Base-by-base conservation (phyloP, 2,113 vertebrate genomes). In the Boleophthalmus pectinirostris region DNA sequence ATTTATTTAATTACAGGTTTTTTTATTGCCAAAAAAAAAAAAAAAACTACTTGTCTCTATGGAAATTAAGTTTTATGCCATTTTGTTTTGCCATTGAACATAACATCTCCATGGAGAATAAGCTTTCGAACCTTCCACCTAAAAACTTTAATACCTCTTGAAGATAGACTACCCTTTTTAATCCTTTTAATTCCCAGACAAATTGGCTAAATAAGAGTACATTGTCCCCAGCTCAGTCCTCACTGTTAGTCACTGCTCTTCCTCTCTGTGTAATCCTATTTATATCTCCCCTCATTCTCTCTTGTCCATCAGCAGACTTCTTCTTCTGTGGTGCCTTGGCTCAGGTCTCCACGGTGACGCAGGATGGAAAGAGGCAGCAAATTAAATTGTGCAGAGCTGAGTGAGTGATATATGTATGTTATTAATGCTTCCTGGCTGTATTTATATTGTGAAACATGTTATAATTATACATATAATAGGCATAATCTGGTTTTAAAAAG, bases 141-240 rank as follows among this genome's bases (percentile, higher is more conserved):
- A 43, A 43, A 38, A 43, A 11, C 8, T 43, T 43, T 43, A 43
- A 43, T 10, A 43, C 38, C 1, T 6, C 38, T 43, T 43, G 1
- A 43, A 43, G 8, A 43, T 43, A 43, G 38, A 10, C 38, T 10
- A 43, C 8, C 8, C 49, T 51, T 54, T 70, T 69, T 23, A 13
- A 73, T 0, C 0, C 64, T 46, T 16, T 49, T 61, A 18, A 53
- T 73, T 83, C 65, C 6, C 65, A 63, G 45, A 14, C 78, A 76
- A 81, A 66, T 85, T 74, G 73, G 61, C 54, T 12, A 66, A 82
- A 80, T 15, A 51, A 61, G 64, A 80, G 82, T 69, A 82, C 60
- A 57, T 61, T 75, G 35, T 68, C 60, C 23, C 66, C 66, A 38
- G 61, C 77, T 67, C 76, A 67, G 80, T 70, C 24, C 38, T 29